Base-by-base conservation (phyloP, 2,888 invertebrate species). In the Mimas tiliae region DNA sequence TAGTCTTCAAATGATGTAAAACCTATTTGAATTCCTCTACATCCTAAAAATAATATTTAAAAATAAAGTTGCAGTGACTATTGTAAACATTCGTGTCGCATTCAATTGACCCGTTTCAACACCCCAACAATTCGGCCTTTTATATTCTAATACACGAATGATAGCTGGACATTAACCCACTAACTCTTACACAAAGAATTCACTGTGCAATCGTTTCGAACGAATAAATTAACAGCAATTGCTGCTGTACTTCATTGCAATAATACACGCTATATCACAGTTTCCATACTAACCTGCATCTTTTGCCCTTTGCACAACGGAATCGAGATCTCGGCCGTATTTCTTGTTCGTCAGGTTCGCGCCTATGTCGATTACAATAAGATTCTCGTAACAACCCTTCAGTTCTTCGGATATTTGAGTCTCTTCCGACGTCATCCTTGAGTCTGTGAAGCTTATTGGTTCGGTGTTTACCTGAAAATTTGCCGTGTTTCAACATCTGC, bases 311-410 rank as follows among this genome's bases (percentile, higher is more conserved):
- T 98, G 97, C 71, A 98, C 95, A 9, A 98, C 98, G 69, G 97
- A 96, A 92, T 98, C 98, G 85, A 98, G 95, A 94, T 98, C 98
- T 88, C 98, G 95, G 86, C 96, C 96, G 90, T 97, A 98, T 91
- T 98, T 98, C 90, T 98, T 98, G 91, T 98, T 98, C 34, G 98
- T 98, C 82, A 98, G 94, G 95, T 98, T 98, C 69, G 98, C 98
- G 79, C 98, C 98, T 74, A 97, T 96, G 91, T 98, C 98, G 74
- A 98, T 96, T 80, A 98, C 95, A 89, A 98, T 97, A 87, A 98
- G 96, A 93, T 98, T 98, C 89, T 98, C 98, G 86, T 97, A 97
- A 87, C 97, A 97, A 81, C 96, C 96, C 87, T 96, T 96, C 95
- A 97, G 82, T 81, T 93, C 87, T 76, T 92, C 92, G 70, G 93